Base-by-base conservation (phyloP, 2,888 invertebrate genomes). In the Megalurothrips usitatus region DNA sequence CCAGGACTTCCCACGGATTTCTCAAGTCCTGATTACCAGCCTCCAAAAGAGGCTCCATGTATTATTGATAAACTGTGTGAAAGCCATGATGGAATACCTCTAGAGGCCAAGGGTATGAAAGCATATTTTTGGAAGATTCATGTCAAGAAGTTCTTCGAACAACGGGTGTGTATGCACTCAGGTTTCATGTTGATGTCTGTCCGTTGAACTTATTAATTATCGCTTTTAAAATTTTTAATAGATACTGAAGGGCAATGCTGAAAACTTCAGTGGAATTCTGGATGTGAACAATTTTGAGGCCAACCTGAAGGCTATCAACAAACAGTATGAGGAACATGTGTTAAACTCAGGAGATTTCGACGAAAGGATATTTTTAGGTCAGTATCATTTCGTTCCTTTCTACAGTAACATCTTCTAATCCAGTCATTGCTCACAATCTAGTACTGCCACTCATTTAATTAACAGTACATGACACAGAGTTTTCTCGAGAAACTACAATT, bases 281-380 rank as follows among this genome's bases (percentile, higher is more conserved):
- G 94, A 96, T 83, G 89, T 92, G 48, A 90, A 91, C 19, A 91
- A 92, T 85, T 97, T 97, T 88, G 97, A 97, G 84, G 89, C 89
- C 26, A 98, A 98, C 88, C 91, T 93, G 52, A 96, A 94, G 88
- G 92, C 93, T 84, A 89, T 98, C 68, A 95, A 94, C 84, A 94
- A 93, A 86, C 89, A 92, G 17, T 99, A 99, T 87, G 98, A 98
- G 86, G 94, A 94, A 81, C 95, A 94, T 87, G 94, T 98, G 43
- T 89, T 97, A 68, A 95, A 93, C 86, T 94, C 94, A 82, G 97
- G 98, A 0, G 97, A 98, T 87, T 95, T 99, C 87, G 99, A 99
- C 87, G 99, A 99, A 88, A 91, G 98, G 86, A 95, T 99, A 87
- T 96, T 99, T 88, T 90, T 97, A 85, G 94, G 94, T 90, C 90